A percentile compares a stretch with the other conserved stretches of the same genome.
Conservation (phyloP, 2,888 invertebrate genomes). For the Aleiodes alternator region DNA sequence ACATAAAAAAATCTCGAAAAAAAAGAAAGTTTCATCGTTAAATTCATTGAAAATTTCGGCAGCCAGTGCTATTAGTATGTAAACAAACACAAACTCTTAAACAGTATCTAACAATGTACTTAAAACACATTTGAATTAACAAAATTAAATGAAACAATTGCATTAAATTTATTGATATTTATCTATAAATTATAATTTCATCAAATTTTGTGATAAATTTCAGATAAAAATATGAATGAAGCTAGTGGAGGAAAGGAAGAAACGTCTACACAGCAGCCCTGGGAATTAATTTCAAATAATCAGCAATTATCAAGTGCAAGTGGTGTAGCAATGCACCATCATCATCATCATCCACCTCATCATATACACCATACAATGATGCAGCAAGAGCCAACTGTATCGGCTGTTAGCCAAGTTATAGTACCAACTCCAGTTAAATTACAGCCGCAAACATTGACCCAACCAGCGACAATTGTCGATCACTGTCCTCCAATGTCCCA, state of each 20-base stretch:
- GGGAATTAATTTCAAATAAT: conserved; percentile 71
- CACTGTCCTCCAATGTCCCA: conserved; percentile 69
- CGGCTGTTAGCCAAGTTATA: conserved; percentile 70
- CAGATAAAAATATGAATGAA: conserved; percentile 72
- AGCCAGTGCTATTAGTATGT: conserved; percentile 63
- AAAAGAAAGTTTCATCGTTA: not conserved
- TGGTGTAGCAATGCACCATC: conserved; percentile 63
- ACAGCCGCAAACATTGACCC: conserved; percentile 68
- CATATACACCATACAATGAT: conserved; percentile 65
- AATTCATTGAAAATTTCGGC: conserved; percentile 53
- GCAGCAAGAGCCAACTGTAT: conserved; percentile 65
- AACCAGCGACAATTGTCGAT: conserved; percentile 66
- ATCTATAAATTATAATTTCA: not conserved
- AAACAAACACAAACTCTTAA: conserved; percentile 67
- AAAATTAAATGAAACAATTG: not conserved
- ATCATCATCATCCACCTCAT: conserved; percentile 58
- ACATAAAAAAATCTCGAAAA: not conserved
- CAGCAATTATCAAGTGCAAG: conserved; percentile 62
- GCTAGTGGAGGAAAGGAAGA: conserved; percentile 75
- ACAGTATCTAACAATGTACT: not conserved
- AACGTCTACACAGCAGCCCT: conserved; percentile 67
- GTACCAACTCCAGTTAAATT: conserved; percentile 76
- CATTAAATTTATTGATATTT: not conserved
- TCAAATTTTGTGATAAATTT: not conserved
- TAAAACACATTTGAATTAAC: not conserved